These are phyloP conservation scores for Dryas iulia DNA, from an alignment of 1,140 invertebrate species.

Conservation along the genomic window DNA sequence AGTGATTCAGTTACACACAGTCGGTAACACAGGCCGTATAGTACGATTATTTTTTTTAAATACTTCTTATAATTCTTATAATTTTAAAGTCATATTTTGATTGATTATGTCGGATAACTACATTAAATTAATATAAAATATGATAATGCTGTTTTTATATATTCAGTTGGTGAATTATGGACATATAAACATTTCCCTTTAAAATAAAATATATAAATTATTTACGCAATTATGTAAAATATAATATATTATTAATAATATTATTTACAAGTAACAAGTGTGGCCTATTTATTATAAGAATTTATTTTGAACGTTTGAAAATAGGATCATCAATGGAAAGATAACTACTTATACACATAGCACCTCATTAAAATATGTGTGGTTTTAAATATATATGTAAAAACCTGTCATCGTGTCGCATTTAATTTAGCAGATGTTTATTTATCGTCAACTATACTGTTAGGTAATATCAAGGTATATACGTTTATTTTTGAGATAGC, in stretches of 20 bases:
- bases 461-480: not conserved
- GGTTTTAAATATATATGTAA: not conserved
- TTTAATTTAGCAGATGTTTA: not conserved
- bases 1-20: not conserved
- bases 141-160: not conserved
- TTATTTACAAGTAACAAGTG: no score
- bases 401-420: not conserved
- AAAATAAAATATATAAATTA: no score
- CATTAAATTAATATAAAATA: not conserved
- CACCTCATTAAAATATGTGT: no score
- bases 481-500: slow-evolving; percentile 10
- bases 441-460: not conserved
- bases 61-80: no score
- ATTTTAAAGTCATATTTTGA: not conserved
- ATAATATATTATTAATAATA: no score
- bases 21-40: not conserved
- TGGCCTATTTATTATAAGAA: no score
- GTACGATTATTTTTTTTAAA: not conserved
- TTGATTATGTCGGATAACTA: not conserved
- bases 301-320: no score
- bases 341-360: no score
- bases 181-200: no score
- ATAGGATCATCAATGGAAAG: no score
- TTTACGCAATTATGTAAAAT: no score
- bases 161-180: no score